Evolutionary conservation across 2,113 vertebrate genomes (phyloP), one percentile per base, ranked within the genome.

Genomic region (Zingel zingel): DNA sequence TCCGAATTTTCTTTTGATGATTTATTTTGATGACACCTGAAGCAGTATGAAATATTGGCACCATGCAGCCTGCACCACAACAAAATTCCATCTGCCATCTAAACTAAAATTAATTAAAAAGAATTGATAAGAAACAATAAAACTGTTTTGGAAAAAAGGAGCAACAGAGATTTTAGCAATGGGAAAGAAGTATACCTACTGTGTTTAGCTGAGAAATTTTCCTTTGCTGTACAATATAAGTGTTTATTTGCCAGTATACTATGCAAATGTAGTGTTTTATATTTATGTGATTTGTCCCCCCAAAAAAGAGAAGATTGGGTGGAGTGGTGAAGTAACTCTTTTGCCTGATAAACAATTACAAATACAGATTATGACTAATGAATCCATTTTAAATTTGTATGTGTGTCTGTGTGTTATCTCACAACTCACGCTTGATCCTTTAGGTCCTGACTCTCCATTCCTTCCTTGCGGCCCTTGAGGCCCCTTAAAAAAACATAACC

Each of bases 361-460:
- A 25, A 71, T 25, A n/a, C 61, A 48, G 2, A 58, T 21, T 47
- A 47, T n/a, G 2, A 47, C 18, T 6, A 0, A 47, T 15, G 0
- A 57, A 61, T 27, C 1, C 5, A 59, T 18, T 47, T 7, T 18
- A 58, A 48, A 65, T 59, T 1, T 48, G 2, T 72, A 43, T 11
- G 10, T 11, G 39, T 43, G 39, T 43, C 39, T 43, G 33, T 75
- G 25, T 63, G 25, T 73, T 73, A 68, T 45, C n/a, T 25, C 18
- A 95, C 19, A 62, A 74, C 98, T 98, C 89, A 99, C 98, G 39
- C 93, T 95, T 69, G 97, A 96, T 61, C 98, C 98, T 93, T 99
- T 99, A n/a, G 98, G 97, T 92, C 98, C 98, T 5, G 97, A 93
- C 85, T 99, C 99, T 86, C 98, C 98, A 1, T 97, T 97, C 0